A percentile compares a stretch with the other conserved stretches of the same genome.
phyloP scores from a whole-genome alignment of 2,113 vertebrate species.

The Myotis yumanensis region DNA sequence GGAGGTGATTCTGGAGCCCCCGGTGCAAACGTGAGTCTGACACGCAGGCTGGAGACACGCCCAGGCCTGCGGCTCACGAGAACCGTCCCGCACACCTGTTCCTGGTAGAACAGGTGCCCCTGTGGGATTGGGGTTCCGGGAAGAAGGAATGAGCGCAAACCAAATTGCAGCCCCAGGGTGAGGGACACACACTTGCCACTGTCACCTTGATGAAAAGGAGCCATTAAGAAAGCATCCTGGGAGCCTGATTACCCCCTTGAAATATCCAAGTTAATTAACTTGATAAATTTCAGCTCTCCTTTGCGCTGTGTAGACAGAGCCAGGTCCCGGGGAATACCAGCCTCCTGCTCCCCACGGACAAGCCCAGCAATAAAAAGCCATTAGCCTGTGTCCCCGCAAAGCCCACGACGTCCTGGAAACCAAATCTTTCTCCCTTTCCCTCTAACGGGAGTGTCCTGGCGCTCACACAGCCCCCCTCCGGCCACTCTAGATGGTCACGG shows the following conservation, averaged over 20 bases:
- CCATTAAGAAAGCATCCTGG: neutral
- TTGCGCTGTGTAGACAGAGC: neutral
- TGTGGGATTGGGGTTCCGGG: rapidly evolving
- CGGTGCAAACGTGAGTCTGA: rapidly evolving
- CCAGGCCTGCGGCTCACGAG: rapidly evolving
- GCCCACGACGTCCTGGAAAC: neutral
- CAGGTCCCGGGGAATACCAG: slow-evolving; percentile 18
- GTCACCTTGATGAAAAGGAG: neutral
- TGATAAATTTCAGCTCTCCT: slow-evolving; percentile 47
- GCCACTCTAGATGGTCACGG: neutral
- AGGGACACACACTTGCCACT: neutral
- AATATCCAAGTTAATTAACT: slow-evolving; percentile 50
- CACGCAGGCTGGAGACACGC: neutral
- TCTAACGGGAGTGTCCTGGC: neutral
- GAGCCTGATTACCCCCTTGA: neutral
- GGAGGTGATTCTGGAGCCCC: neutral
- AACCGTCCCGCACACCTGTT: rapidly evolving
- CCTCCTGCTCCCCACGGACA: slow-evolving; percentile 19
- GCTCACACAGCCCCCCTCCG: neutral
- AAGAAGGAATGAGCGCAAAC: neutral
- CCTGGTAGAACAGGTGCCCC: rapidly evolving
- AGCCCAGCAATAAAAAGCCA: slow-evolving; percentile 32
- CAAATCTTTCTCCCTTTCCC: neutral
- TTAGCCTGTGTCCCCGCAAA: slow-evolving; percentile 41
- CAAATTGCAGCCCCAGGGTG: neutral